These are phyloP conservation scores for Menidia menidia DNA, from an alignment of 2,797 vertebrate species.

Conservation along the genomic window DNA sequence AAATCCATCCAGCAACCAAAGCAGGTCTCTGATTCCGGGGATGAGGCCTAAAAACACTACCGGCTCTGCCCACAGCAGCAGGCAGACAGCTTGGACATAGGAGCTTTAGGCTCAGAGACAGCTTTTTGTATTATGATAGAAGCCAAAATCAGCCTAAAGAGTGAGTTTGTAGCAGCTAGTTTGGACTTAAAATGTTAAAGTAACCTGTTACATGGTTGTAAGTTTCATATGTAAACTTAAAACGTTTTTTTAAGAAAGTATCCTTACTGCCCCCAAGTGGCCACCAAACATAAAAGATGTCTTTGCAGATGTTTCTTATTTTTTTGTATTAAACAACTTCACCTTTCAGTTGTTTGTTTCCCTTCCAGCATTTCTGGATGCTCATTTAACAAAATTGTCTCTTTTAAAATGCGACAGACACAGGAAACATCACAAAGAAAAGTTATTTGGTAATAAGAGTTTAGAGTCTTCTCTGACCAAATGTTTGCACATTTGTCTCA, in stretches of 20 bases:
- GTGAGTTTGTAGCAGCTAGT: neutral
- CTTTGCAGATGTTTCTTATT: neutral
- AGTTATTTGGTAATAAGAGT: no score
- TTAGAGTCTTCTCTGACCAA: no score
- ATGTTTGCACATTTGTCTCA: no score
- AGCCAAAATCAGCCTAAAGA: neutral
- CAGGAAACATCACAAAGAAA: no score
- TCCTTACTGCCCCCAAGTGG: neutral
- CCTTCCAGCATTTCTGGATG: no score
- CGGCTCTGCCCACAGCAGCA: no score
- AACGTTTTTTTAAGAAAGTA: neutral
- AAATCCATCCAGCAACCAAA: no score
- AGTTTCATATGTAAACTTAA: neutral
- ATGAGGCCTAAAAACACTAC: neutral
- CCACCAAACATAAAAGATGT: neutral
- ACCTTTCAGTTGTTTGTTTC: neutral
- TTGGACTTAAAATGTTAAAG: neutral
- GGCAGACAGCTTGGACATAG: neutral
- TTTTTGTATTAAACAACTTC: neutral
- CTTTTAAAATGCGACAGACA: no score
- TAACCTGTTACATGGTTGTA: neutral
- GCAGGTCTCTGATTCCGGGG: neutral
- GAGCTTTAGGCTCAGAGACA: neutral
- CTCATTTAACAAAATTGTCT: no score
- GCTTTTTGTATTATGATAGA: no score